These are phyloP conservation scores for Acomys russatus DNA, from an alignment of 2,797 vertebrate species.

Conservation along the genomic window DNA sequence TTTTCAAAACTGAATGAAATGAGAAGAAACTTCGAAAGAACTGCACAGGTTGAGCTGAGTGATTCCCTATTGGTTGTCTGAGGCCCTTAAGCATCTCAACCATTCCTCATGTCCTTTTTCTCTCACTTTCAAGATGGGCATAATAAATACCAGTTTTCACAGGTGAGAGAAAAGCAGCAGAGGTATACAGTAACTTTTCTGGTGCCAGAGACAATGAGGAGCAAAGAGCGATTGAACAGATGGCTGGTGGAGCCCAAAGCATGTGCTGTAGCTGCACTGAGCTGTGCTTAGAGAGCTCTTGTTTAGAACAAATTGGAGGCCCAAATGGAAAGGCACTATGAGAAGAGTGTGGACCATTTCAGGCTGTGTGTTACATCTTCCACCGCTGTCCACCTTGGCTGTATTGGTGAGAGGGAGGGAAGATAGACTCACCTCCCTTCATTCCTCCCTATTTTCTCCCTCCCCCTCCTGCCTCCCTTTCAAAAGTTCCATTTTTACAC, in stretches of 20 bases:
- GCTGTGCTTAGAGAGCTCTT: not conserved
- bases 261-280: not conserved
- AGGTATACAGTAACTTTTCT: conserved; percentile 50
- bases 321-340: not conserved
- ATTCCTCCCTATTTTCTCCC: not conserved
- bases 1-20: conserved; percentile 66
- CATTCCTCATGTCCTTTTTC: not conserved
- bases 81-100: not conserved
- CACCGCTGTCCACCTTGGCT: fast-evolving
- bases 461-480: not conserved
- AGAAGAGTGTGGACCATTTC: too few species aligned
- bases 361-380: not conserved
- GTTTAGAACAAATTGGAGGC: not conserved
- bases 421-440: not conserved
- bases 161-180: conserved; percentile 59
- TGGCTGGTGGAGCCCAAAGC: conserved; percentile 6
- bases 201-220: conserved; percentile 53
- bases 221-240: conserved; percentile 32
- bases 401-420: not conserved
- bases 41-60: not conserved
- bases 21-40: conserved; percentile 46
- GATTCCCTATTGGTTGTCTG: conserved; percentile 28
- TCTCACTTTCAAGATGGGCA: conserved; percentile 42
- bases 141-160: conserved; percentile 51
- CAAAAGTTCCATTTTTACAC: not conserved